Evolutionary conservation across 2,113 vertebrate genomes (phyloP).

Genomic region (Daboia siamensis): DNA sequence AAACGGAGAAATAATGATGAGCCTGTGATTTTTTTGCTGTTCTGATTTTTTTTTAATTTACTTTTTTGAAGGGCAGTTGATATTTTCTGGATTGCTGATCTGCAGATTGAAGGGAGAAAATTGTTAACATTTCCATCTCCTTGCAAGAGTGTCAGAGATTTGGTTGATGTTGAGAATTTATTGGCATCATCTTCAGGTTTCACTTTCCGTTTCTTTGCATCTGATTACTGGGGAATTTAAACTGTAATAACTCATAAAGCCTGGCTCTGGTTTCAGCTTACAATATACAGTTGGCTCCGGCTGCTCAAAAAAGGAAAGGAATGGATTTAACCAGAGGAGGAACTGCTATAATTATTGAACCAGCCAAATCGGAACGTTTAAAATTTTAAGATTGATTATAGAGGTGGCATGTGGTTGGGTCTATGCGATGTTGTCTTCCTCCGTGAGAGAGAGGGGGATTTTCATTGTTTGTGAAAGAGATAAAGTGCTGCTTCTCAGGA

Average conservation of each 20-base stretch:
- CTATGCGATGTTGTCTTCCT: neutral
- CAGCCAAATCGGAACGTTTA: neutral
- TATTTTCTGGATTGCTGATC: neutral
- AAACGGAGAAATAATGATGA: neutral
- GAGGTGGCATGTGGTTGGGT: neutral
- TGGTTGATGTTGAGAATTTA: slow-evolving; percentile 9
- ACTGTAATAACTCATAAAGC: slow-evolving; percentile 2
- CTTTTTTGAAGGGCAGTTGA: neutral
- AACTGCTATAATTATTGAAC: neutral
- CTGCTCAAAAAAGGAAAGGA: neutral
- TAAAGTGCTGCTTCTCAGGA: neutral
- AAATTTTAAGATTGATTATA: neutral
- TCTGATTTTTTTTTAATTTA: neutral
- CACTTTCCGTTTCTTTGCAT: slow-evolving; percentile 22
- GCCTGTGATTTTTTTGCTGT: neutral
- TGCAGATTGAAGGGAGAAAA: neutral
- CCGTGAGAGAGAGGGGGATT: neutral
- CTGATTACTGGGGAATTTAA: slow-evolving; percentile 30
- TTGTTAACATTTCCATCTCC: slow-evolving; percentile 17
- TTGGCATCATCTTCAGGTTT: slow-evolving; percentile 13
- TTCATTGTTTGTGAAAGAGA: neutral
- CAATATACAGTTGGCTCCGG: slow-evolving; percentile 9
- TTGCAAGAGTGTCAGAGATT: neutral
- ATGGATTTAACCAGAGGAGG: neutral
- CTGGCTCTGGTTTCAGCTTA: slow-evolving; percentile 16